phyloP scores from a whole-genome alignment of 2,888 invertebrate species.

The Eulithis prunata region DNA sequence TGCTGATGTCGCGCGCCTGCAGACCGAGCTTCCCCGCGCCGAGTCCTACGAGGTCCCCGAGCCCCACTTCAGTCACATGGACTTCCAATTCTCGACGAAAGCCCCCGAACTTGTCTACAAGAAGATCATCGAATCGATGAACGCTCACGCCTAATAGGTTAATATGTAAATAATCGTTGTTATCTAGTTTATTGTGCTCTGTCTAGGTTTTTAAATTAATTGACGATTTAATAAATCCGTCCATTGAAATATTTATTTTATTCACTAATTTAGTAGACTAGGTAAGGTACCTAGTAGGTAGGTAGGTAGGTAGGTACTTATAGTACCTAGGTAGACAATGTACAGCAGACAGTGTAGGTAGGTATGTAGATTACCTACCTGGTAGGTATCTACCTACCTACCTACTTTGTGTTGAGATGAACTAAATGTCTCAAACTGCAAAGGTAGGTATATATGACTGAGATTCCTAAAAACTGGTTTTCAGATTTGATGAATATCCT shows the following conservation, averaged over 20 bases:
- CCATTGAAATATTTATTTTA: conserved; percentile 43
- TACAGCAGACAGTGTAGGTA: too few relatives aligned
- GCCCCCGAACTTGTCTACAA: conserved; percentile 68
- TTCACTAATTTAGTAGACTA: background rate
- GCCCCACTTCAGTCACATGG: conserved; percentile 73
- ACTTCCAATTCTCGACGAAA: conserved; percentile 73
- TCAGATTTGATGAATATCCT: too few relatives aligned
- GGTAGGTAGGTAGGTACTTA: background rate
- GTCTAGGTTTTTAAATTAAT: conserved; percentile 54
- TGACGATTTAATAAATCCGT: conserved; percentile 62
- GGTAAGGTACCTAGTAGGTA: background rate
- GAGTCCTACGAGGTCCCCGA: conserved; percentile 83
- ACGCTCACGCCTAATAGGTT: conserved; percentile 45
- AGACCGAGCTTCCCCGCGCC: conserved; percentile 82
- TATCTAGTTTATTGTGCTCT: conserved; percentile 45
- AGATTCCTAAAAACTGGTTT: too few relatives aligned
- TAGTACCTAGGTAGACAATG: too few relatives aligned
- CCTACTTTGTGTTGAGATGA: too few relatives aligned
- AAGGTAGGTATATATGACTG: too few relatives aligned
- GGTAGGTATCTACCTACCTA: too few relatives aligned
- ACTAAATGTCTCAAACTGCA: too few relatives aligned
- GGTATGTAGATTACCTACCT: too few relatives aligned
- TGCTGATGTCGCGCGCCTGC: conserved; percentile 83
- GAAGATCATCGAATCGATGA: conserved; percentile 66
- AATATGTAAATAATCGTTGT: conserved; percentile 44